These are phyloP conservation scores for Alectoris magna DNA, from an alignment of 2,797 vertebrate species.

Conservation along the genomic window DNA sequence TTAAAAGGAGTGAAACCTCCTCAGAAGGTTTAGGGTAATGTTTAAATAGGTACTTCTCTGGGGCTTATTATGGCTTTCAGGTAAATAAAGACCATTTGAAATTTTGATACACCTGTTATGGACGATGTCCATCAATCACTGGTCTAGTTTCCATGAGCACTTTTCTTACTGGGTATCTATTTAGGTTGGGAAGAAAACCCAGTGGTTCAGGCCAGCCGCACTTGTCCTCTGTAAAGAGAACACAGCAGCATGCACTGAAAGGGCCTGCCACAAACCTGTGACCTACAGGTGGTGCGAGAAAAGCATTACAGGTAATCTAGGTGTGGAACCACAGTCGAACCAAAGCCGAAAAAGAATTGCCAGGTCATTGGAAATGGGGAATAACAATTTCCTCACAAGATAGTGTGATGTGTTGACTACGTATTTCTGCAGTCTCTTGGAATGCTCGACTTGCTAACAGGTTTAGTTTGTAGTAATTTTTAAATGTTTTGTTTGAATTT, in stretches of 20 bases:
- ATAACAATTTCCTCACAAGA: background rate
- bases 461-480: background rate
- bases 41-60: background rate
- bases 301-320: background rate
- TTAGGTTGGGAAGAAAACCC: background rate
- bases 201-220: background rate
- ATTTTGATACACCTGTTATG: background rate
- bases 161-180: background rate
- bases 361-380: background rate
- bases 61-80: background rate
- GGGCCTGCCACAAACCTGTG: background rate
- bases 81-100: background rate
- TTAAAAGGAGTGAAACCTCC: too few relatives aligned
- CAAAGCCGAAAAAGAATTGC: background rate
- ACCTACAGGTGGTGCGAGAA: background rate
- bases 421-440: background rate
- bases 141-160: background rate
- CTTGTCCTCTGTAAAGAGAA: background rate
- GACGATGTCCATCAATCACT: background rate
- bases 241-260: accelerated
- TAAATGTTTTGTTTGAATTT: background rate
- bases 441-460: background rate
- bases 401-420: background rate
- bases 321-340: background rate
- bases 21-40: background rate